Conservation (phyloP, 1,140 invertebrate species). For the Diplogasteroides magnus region DNA sequence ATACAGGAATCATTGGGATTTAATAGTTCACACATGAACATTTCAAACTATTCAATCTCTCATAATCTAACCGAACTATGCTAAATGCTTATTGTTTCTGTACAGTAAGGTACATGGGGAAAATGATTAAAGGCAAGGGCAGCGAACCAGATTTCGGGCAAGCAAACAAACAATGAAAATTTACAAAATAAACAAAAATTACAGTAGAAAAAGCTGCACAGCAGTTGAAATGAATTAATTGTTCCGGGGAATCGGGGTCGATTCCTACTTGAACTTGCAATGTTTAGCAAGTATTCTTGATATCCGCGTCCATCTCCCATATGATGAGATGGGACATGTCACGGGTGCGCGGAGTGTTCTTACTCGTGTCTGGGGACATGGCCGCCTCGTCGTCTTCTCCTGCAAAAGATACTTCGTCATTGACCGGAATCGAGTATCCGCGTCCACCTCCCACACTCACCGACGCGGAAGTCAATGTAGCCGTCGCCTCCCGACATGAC, state of each 20-base stretch:
- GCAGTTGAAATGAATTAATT: slow-evolving; percentile 9
- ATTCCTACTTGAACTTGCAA: no score
- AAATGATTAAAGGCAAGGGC: slow-evolving; percentile 4
- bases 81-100: no score
- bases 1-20: no score
- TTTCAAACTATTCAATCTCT: no score
- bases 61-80: no score
- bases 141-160: background rate
- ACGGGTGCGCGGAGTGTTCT: slow-evolving; percentile 40
- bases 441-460: slow-evolving; percentile 64
- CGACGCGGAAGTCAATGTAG: slow-evolving; percentile 98
- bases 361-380: slow-evolving; percentile 9
- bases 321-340: slow-evolving; percentile 51
- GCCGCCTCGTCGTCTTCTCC: slow-evolving; percentile 43
- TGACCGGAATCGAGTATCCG: slow-evolving; percentile 10
- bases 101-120: no score
- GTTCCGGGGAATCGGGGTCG: no score
- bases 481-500: slow-evolving; percentile 81
- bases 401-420: slow-evolving; percentile 4
- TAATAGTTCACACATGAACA: no score
- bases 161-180: background rate
- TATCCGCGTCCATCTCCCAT: slow-evolving; percentile 47
- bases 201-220: background rate
- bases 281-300: no score
- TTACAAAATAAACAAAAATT: slow-evolving; percentile 1